These are phyloP conservation scores for Echiichthys vipera DNA, from an alignment of 2,797 vertebrate species.

Conservation along the genomic window DNA sequence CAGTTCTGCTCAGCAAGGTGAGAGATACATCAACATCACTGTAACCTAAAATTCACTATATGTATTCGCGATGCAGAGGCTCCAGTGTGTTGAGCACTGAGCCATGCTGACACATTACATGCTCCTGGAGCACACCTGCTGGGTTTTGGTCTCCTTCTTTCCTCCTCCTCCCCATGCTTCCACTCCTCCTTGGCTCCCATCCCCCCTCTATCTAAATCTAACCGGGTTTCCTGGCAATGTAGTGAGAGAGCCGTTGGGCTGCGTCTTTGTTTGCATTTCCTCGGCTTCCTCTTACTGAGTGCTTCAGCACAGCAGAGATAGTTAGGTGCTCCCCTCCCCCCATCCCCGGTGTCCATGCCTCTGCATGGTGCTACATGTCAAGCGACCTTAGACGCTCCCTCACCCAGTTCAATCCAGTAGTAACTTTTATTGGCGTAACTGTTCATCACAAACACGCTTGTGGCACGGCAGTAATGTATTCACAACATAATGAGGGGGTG, in stretches of 20 bases:
- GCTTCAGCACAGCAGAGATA: slow-evolving; percentile 60
- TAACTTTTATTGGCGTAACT: slow-evolving; percentile 63
- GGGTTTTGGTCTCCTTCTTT: slow-evolving; percentile 75
- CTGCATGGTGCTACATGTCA: slow-evolving; percentile 70
- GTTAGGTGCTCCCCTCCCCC: slow-evolving; percentile 49
- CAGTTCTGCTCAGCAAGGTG: slow-evolving; percentile 45
- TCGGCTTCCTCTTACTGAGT: slow-evolving; percentile 69
- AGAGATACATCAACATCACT: slow-evolving; percentile 56
- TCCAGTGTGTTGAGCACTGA: slow-evolving; percentile 41
- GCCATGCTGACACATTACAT: slow-evolving; percentile 65
- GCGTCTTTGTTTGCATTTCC: slow-evolving; percentile 77
- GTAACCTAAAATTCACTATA: slow-evolving; percentile 47
- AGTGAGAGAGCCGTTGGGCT: slow-evolving; percentile 81
- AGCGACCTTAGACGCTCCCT: slow-evolving; percentile 68
- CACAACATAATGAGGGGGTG: slow-evolving; percentile 21
- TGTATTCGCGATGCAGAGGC: slow-evolving; percentile 35
- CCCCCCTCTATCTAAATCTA: slow-evolving; percentile 48
- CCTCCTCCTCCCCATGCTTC: slow-evolving; percentile 7
- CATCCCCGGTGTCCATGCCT: slow-evolving; percentile 40
- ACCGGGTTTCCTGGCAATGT: slow-evolving; percentile 77
- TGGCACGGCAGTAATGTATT: slow-evolving; percentile 17
- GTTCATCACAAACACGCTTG: slow-evolving; percentile 54
- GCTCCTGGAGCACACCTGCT: slow-evolving; percentile 80
- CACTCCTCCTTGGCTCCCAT: neutral
- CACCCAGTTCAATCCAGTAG: slow-evolving; percentile 53